Evolutionary conservation across 1,140 invertebrate genomes (phyloP), one percentile per base, ranked within the genome.

Genomic region (Sycophaga agraensis): DNA sequence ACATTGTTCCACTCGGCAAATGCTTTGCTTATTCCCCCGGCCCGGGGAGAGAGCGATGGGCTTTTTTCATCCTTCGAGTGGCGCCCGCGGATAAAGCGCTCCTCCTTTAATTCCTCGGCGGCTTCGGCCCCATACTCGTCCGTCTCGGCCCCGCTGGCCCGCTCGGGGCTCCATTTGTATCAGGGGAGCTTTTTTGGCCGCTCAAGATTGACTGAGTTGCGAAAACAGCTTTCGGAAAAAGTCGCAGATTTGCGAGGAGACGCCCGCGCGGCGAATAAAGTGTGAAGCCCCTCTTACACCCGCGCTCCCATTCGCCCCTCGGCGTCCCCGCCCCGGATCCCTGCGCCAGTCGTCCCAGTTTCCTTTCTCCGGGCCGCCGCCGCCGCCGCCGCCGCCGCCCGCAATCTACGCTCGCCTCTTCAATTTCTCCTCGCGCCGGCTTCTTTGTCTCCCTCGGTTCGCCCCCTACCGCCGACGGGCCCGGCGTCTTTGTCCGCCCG

Each of bases 1-100:
- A 55, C 22, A 61, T 61, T 7, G 51, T 49, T 51, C 17, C 31
- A 55, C 35, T 61, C 49, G 49, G 21, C 22, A 34, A 60, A 60
- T 48, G 40, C 21, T 53, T 46, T 54, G 26, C 58, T 60, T 46
- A 46, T 37, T 17, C 57, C 26, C 21, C 28, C 16, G n/a, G n/a
- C n/a, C n/a, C 17, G 37, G 45, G 26, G 12, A 19, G 28, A 54
- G 58, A 60, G 39, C 19, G 42, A 54, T 46, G 58, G 54, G 28
- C 26, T 45, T 60, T 54, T 46, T 45, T 17, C n/a, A n/a, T n/a
- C n/a, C n/a, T n/a, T n/a, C 7, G 19, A 42, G 46, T 17, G 22
- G 19, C 14, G 39, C n/a, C 37, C 35, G 26, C 31, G 49, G 34
- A 43, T 31, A 51, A 2, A 39, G 4, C 28, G 17, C 37, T 37